These are phyloP conservation scores for Umimayanthus kanabou DNA, from an alignment of 92 coral and sea anemone genomes.

Conservation along the genomic window DNA sequence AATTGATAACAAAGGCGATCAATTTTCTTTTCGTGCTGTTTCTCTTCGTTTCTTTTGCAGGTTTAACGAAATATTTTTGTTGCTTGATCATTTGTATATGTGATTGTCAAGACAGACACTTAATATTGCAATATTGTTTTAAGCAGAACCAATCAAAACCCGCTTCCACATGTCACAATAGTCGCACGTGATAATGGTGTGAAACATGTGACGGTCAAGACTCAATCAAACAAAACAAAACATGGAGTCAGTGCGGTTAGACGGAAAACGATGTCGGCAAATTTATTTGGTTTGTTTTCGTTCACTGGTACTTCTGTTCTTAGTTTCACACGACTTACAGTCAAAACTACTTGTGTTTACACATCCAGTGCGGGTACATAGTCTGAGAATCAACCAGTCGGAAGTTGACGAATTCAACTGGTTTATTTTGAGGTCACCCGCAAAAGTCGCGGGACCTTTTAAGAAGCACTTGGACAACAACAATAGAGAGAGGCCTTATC, in stretches of 20 bases:
- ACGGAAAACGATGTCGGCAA: not conserved
- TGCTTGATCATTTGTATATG: not conserved
- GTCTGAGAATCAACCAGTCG: conserved; percentile 25
- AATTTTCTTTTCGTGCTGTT: not conserved
- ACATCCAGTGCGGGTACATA: conserved; percentile 15
- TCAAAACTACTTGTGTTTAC: not conserved
- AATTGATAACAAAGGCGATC: not conserved
- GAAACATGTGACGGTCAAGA: not conserved
- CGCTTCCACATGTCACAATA: not conserved
- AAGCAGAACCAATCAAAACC: not conserved
- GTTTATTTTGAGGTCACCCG: conserved; percentile 44
- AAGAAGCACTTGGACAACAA: conserved; percentile 4
- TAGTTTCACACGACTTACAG: not conserved
- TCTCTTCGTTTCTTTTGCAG: not conserved
- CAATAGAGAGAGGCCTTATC: conserved; percentile 35
- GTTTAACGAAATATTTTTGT: not conserved
- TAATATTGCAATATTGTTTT: not conserved
- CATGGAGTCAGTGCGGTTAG: not conserved
- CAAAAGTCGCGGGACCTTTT: not conserved
- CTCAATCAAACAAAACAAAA: not conserved
- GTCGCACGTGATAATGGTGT: not conserved
- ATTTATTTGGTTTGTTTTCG: not conserved
- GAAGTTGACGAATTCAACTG: conserved; percentile 39
- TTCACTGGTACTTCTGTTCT: not conserved
- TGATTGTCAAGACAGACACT: not conserved